Evolutionary conservation across 2,888 invertebrate genomes (phyloP), one percentile per base, ranked within the genome.

Genomic region (Amphipyra tragopoginis): DNA sequence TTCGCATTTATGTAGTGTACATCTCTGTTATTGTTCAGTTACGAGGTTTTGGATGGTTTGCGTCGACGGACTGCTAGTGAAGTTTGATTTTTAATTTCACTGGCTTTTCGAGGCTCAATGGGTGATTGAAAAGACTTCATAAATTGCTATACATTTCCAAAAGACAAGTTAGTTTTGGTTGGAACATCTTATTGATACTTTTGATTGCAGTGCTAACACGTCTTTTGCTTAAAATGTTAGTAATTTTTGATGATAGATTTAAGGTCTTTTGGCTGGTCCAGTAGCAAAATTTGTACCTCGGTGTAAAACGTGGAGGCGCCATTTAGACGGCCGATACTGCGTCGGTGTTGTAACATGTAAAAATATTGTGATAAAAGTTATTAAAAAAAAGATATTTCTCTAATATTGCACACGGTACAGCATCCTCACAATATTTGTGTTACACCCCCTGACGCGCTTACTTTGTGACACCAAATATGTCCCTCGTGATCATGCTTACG

Each of bases 251-350:
- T 68, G 68, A 38, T 86, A 85, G 78, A 70, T 80, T 79, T 79
- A 79, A 78, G 80, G 79, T 79, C 68, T 75, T 82, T 80, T 85
- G 86, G 84, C 83, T 84, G 86, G 86, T 85, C 86, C 86, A 86
- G 81, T 84, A 78, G 81, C 68, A 59, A 78, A 74, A 69, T 76
- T 75, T 75, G 67, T 77, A 77, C 70, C 69, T 72, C 66, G 67
- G 72, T 75, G 74, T 60, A 58, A 67, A 71, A 76, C 70, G 73
- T 78, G 79, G 73, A 74, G 74, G 76, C 77, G 81, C 69, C 70
- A 64, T 65, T 72, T 68, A 69, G 67, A 71, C 68, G 70, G 72
- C 71, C 71, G 65, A 69, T 67, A 75, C 38, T 65, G 78, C 77
- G 80, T 77, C 74, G 76, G 81, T 79, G 80, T 75, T 81, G 85